Conservation (phyloP, 2,113 vertebrate genomes). For the Scatophagus argus region DNA sequence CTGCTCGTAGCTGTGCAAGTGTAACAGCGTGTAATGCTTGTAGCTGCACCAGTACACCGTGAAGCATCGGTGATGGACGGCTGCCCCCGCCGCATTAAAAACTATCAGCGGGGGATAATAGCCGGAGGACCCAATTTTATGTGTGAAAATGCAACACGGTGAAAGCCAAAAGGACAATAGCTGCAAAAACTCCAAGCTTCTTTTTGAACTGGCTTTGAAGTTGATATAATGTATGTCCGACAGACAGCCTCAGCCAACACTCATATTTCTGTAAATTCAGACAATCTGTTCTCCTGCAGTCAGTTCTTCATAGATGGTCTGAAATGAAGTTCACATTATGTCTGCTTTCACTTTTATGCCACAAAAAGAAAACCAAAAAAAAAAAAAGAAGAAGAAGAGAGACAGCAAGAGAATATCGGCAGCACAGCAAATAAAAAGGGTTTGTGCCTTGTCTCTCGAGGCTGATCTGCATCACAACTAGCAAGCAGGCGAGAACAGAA, state of each 20-base stretch:
- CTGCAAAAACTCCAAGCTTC: not conserved
- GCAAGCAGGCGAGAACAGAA: not conserved
- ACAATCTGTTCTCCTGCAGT: not conserved
- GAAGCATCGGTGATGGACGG: conserved; percentile 48
- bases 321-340: not conserved
- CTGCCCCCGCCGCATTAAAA: conserved; percentile 41
- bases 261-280: not conserved
- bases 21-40: conserved; percentile 46
- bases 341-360: not conserved
- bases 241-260: not conserved
- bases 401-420: not conserved
- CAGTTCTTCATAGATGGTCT: not conserved
- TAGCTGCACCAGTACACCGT: conserved; percentile 23
- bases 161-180: conserved; percentile 23
- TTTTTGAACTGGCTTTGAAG: conserved; percentile 33
- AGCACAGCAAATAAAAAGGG: not conserved
- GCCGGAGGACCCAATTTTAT: conserved; percentile 16
- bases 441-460: not conserved
- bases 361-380: not conserved
- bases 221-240: not conserved
- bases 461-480: not conserved
- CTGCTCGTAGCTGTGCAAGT: conserved; percentile 45
- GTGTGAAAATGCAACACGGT: conserved; percentile 38
- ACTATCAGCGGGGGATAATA: conserved; percentile 26
- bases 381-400: not conserved